These are phyloP conservation scores for Manis javanica DNA, from an alignment of 2,797 vertebrate genomes.

Conservation along the genomic window DNA sequence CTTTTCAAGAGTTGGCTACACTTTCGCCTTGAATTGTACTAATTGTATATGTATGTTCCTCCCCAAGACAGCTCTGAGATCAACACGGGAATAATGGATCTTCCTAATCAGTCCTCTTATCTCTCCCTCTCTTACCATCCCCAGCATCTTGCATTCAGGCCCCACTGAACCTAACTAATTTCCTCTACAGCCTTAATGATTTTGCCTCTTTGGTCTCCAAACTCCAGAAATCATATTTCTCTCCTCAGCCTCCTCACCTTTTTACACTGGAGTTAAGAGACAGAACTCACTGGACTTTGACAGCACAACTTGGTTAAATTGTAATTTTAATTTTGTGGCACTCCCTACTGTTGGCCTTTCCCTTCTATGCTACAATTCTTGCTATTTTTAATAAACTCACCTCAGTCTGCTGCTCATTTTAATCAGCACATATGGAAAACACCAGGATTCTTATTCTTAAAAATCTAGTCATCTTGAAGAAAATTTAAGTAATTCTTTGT, in stretches of 20 bases:
- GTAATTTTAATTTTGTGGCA: constrained; percentile 68
- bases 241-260: constrained; percentile 12
- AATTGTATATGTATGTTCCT: not conserved
- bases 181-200: constrained; percentile 12
- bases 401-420: constrained; percentile 72
- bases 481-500: constrained; percentile 65
- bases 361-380: constrained; percentile 48
- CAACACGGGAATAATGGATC: not conserved
- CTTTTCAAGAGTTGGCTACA: not conserved
- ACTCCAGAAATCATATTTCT: constrained; percentile 60
- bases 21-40: constrained; percentile 4
- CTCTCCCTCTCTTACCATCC: not conserved
- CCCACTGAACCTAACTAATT: constrained; percentile 54
- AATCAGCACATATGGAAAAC: constrained; percentile 75
- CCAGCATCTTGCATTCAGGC: not conserved
- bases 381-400: constrained; percentile 76
- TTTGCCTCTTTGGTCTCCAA: constrained; percentile 58
- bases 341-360: constrained; percentile 58
- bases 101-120: constrained; percentile 50
- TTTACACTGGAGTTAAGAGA: not conserved
- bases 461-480: constrained; percentile 43
- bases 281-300: constrained; percentile 60
- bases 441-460: constrained; percentile 21
- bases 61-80: not conserved
- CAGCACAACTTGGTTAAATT: constrained; percentile 65